Percentiles rank a stretch among this genome's conserved stretches.
Evolutionary conservation across 2,888 invertebrate genomes (phyloP).

Genomic region (Agrochola litura): DNA sequence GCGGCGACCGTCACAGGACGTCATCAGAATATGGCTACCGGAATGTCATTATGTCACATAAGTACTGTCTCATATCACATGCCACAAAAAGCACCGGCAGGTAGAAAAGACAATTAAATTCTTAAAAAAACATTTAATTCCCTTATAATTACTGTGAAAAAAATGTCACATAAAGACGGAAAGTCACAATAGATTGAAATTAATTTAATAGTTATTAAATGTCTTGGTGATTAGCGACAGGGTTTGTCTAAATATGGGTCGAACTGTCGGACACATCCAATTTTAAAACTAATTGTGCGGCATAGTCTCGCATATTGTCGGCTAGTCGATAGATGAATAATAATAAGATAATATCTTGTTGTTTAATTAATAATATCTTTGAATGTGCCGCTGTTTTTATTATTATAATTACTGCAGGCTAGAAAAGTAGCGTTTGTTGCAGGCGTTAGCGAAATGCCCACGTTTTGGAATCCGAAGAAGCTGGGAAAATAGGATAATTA

Average conservation of each 20-base stretch:
- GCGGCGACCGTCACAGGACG: slow-evolving; percentile 21
- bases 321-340: slow-evolving; percentile 54
- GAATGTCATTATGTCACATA: slow-evolving; percentile 50
- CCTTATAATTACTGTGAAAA: slow-evolving; percentile 46
- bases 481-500: background rate
- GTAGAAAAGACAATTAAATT: slow-evolving; percentile 1
- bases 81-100: slow-evolving; percentile 44
- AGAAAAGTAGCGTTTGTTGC: slow-evolving; percentile 15
- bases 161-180: slow-evolving; percentile 50
- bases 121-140: slow-evolving; percentile 24
- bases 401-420: slow-evolving; percentile 47
- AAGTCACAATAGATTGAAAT: slow-evolving; percentile 52
- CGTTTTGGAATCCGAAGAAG: slow-evolving; percentile 25
- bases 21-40: slow-evolving; percentile 16
- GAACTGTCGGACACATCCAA: slow-evolving; percentile 12
- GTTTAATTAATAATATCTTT: slow-evolving; percentile 55
- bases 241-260: slow-evolving; percentile 49
- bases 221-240: slow-evolving; percentile 39
- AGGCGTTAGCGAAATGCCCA: slow-evolving; percentile 6
- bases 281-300: slow-evolving; percentile 57
- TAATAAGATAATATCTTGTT: slow-evolving; percentile 46
- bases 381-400: slow-evolving; percentile 59
- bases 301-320: slow-evolving; percentile 42
- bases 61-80: slow-evolving; percentile 33
- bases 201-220: slow-evolving; percentile 55